Conservation (phyloP, 2,888 invertebrate species). For the Netelia inedita region DNA sequence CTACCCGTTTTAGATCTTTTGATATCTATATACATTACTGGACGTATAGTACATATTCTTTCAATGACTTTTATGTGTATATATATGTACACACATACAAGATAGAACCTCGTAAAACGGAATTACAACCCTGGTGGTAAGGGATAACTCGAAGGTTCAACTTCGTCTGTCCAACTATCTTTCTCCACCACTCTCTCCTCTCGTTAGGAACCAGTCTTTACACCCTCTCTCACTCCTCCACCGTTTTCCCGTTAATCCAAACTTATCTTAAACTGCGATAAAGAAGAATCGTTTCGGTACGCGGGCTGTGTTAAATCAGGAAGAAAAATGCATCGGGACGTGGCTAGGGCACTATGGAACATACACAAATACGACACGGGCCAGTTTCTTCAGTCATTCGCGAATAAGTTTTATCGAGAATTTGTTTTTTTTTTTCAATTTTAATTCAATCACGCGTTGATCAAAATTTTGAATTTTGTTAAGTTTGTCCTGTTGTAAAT, state of each 20-base stretch:
- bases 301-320: constrained; percentile 24
- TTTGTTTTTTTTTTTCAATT: neutral
- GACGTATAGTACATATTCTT: constrained; percentile 4
- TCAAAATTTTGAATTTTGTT: no score
- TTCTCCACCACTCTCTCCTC: constrained; percentile 7
- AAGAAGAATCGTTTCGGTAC: constrained; percentile 62
- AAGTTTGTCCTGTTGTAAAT: no score
- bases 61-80: neutral
- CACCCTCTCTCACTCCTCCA: constrained; percentile 58
- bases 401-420: no score
- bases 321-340: constrained; percentile 32
- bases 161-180: constrained; percentile 39
- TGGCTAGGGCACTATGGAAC: neutral
- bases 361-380: neutral
- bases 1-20: constrained; percentile 16
- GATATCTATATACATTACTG: neutral
- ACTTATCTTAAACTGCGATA: constrained; percentile 69
- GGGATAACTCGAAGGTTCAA: constrained; percentile 63
- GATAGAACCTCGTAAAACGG: constrained; percentile 63
- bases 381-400: no score
- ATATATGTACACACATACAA: neutral
- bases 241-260: constrained; percentile 61
- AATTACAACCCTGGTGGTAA: constrained; percentile 57
- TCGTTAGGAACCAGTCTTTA: constrained; percentile 28
- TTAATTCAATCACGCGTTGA: no score